phyloP scores from a whole-genome alignment of 1,140 invertebrate genomes.

The Trachymyrmex cornetzi region DNA sequence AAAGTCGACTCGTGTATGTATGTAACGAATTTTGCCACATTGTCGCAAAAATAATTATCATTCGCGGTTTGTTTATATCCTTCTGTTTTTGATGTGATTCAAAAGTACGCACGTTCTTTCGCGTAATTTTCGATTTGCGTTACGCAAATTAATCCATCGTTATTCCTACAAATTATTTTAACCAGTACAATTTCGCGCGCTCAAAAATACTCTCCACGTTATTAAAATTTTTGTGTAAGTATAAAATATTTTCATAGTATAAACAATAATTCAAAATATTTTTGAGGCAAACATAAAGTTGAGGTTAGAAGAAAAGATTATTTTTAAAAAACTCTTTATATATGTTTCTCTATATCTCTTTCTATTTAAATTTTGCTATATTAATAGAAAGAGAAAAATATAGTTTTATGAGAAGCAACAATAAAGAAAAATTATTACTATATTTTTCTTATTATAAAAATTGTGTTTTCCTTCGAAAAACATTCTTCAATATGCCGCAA shows the following conservation, averaged over 20 bases:
- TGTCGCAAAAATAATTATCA: constrained; percentile 21
- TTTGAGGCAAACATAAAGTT: not conserved
- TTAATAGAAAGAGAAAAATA: not conserved
- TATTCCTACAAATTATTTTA: not conserved
- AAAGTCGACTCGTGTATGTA: not conserved
- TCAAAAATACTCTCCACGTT: not conserved
- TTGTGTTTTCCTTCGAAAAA: not conserved
- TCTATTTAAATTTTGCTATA: not conserved
- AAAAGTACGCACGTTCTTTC: not conserved
- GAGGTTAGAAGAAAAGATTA: not conserved
- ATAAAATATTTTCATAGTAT: not conserved
- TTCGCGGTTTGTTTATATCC: not conserved
- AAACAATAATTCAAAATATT: not conserved
- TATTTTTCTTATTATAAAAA: not conserved
- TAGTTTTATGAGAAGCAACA: not conserved
- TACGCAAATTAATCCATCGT: not conserved
- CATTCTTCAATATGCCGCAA: not conserved
- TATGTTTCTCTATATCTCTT: not conserved
- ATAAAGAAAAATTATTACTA: not conserved
- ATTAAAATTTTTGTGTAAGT: not conserved
- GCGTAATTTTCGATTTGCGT: not conserved
- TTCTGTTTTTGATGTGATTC: not conserved
- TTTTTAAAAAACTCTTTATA: not conserved
- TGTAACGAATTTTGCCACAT: not conserved
- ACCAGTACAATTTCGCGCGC: not conserved